Conservation (phyloP, 2,797 vertebrate species). For the Lepidocolaptes lacrymiger region DNA sequence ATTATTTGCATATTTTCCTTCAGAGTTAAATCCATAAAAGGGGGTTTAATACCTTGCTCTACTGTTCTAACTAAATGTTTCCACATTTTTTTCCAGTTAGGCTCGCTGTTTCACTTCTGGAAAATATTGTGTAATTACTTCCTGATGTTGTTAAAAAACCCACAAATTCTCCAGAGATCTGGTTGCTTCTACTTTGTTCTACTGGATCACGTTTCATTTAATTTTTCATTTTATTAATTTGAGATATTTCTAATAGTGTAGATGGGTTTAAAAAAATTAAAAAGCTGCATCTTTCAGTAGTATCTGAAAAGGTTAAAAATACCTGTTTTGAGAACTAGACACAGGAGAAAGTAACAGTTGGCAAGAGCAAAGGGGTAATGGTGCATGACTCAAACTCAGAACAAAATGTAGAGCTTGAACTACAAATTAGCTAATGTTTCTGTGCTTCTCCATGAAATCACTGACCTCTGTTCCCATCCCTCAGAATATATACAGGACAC, state of each 20-base stretch:
- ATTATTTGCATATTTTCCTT: constrained; percentile 81
- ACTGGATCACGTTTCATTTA: constrained; percentile 63
- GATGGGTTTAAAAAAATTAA: neutral
- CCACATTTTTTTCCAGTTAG: constrained; percentile 82
- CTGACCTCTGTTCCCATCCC: constrained; percentile 4
- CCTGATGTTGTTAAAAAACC: constrained; percentile 74
- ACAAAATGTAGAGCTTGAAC: constrained; percentile 35
- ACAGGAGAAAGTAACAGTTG: constrained; percentile 26
- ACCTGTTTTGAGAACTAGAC: neutral
- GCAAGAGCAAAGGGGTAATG: constrained; percentile 57
- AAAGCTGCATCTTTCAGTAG: neutral
- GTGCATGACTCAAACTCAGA: constrained; percentile 46
- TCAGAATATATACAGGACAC: neutral
- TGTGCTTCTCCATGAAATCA: constrained; percentile 11
- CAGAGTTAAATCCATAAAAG: constrained; percentile 81
- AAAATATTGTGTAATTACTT: constrained; percentile 82
- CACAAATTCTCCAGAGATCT: constrained; percentile 64
- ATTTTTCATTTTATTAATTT: constrained; percentile 70
- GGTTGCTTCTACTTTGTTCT: constrained; percentile 74
- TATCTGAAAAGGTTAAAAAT: constrained; percentile 41
- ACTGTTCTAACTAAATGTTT: constrained; percentile 83
- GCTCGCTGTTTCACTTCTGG: constrained; percentile 82
- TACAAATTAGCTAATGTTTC: constrained; percentile 43
- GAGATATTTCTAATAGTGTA: constrained; percentile 29
- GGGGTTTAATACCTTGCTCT: constrained; percentile 78